Base-by-base conservation (phyloP, 2,888 invertebrate species). In the Atherix ibis region DNA sequence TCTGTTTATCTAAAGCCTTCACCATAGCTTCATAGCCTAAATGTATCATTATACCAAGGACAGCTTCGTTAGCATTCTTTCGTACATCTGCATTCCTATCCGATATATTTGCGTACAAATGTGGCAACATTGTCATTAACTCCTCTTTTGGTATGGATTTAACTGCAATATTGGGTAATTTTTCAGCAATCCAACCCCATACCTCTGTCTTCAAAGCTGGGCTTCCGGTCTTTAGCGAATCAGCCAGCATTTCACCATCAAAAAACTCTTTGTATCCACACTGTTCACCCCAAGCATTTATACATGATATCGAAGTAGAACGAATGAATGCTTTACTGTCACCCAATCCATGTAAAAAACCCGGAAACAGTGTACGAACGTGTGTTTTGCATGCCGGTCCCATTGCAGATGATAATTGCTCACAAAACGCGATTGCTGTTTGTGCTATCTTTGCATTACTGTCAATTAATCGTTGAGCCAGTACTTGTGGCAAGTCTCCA, bases 391-490 rank as follows among this genome's bases (percentile, higher is more conserved):
- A 76, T 31, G 78, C 72, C 0, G 77, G 57, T 0, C 94, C 92
- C 74, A 94, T 80, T 0, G 87, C 80, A 1, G 68, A 69, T 2
- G 83, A 85, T 17, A 95, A 62, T 18, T 69, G 70, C 48, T 87
- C 81, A 50, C 89, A 88, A 39, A 94, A 77, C 36, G 76, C 74
- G 28, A 94, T 61, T 1, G 92, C 73, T 12, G 76, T 75, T 48
- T 83, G 82, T 0, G 87, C 87, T 43, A 95, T 72, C 58, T 88
- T 91, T 16, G 85, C 87, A 63, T 95, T 95, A 30, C 89, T 88
- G 54, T 95, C 95, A 0, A 77, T 64, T 12, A 94, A 64, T 2
- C 94, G 68, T 1, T 73, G 70, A 1, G 76, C 74, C 9, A 95
- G 57, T 0, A 81, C 80, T 34, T 80, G 75, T 0, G 88, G 82